These are phyloP conservation scores for Opisthocomus hoazin DNA, from an alignment of 2,113 vertebrate species.

Conservation along the genomic window DNA sequence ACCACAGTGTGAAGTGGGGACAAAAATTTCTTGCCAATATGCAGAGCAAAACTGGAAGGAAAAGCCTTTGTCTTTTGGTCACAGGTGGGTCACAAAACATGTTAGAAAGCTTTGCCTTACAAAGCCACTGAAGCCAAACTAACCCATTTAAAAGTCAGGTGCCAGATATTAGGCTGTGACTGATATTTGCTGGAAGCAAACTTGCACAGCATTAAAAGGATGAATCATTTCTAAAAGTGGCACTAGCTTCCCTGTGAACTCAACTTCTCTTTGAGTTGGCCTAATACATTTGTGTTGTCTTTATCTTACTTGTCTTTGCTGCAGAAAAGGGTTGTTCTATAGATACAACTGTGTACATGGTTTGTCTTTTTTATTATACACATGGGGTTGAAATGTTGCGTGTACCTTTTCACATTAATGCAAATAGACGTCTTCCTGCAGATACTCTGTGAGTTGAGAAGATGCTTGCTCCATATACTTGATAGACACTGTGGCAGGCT, in stretches of 20 bases:
- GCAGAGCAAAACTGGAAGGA: background rate
- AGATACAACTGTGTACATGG: background rate
- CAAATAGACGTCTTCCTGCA: background rate
- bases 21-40: background rate
- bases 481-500: background rate
- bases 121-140: background rate
- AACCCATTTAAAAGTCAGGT: background rate
- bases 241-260: background rate
- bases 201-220: background rate
- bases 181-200: background rate
- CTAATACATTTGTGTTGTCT: background rate
- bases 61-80: background rate
- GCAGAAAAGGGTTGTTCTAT: background rate
- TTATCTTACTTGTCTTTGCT: background rate
- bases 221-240: background rate
- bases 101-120: background rate
- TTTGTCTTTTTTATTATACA: background rate
- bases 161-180: background rate
- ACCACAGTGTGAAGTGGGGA: background rate
- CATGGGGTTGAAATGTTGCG: accelerated
- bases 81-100: background rate
- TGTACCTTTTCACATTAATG: background rate
- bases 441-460: background rate
- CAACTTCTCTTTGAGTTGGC: background rate
- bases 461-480: background rate